A percentile compares a stretch with the other conserved stretches of the same genome.
Conservation (phyloP, 30 jellyfish, hydroid and myxozoan species). For the Aurelia aurita complex sp. Pacific region DNA sequence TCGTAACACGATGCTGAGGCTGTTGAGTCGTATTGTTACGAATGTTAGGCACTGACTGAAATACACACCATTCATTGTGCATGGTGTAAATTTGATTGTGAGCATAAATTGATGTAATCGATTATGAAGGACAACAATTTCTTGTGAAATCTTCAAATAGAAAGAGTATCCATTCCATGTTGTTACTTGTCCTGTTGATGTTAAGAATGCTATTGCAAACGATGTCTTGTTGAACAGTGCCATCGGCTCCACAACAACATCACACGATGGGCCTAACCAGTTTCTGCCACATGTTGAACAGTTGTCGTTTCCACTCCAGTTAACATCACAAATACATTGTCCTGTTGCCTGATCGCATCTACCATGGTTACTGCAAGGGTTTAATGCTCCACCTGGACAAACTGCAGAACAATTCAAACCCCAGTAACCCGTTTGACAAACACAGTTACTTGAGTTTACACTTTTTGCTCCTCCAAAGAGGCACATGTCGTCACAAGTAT, state of each 20-base stretch:
- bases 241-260: constrained; percentile 47
- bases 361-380: constrained; percentile 59
- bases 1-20: constrained; percentile 33
- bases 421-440: constrained; percentile 61
- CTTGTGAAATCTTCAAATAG: background rate
- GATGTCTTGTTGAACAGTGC: constrained; percentile 2
- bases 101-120: background rate
- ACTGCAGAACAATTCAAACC: constrained; percentile 30
- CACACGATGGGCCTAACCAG: constrained; percentile 59
- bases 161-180: constrained; percentile 51
- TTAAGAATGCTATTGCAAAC: constrained; percentile 40
- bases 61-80: constrained; percentile 26
- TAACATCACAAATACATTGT: constrained; percentile 27
- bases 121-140: constrained; percentile 26
- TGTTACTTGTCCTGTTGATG: constrained; percentile 57
- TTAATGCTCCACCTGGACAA: constrained; percentile 66
- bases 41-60: constrained; percentile 42
- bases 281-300: constrained; percentile 47
- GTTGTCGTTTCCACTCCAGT: constrained; percentile 62
- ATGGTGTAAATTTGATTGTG: constrained; percentile 22
- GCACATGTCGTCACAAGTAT: constrained; percentile 22
- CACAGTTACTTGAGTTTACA: constrained; percentile 15
- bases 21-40: constrained; percentile 17
- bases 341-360: constrained; percentile 34
- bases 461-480: constrained; percentile 30